phyloP scores from a whole-genome alignment of 2,888 invertebrate species.

The Sarcophaga subvicina region DNA sequence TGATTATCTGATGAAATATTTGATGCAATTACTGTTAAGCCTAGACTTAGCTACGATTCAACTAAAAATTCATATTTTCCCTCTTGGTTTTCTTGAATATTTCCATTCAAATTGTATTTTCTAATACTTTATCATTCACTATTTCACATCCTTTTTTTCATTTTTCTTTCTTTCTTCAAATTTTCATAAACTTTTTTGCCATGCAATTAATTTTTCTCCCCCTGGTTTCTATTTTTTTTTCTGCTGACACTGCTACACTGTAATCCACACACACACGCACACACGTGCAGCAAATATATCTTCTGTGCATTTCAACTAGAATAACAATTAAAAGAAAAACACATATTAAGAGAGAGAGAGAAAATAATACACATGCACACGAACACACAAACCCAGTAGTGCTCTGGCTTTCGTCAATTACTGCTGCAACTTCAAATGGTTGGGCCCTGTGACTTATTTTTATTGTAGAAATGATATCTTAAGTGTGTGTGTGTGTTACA shows the following conservation, averaged over 20 bases:
- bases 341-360: too few species aligned
- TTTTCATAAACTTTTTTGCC: background rate
- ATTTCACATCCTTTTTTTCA: background rate
- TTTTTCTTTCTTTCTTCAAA: background rate
- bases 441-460: too few species aligned
- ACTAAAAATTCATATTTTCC: background rate
- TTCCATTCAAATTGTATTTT: background rate
- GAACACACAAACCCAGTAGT: too few species aligned
- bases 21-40: too few species aligned
- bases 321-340: background rate
- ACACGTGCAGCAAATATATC: too few species aligned
- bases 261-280: background rate
- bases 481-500: conserved; percentile 4
- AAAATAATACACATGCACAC: too few species aligned
- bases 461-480: too few species aligned
- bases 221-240: background rate
- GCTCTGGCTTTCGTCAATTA: too few species aligned
- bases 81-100: background rate
- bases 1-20: too few species aligned
- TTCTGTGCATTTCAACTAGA: background rate
- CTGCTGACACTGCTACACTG: background rate
- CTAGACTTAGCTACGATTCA: too few species aligned
- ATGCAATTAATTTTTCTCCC: background rate
- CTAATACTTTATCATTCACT: background rate
- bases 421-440: background rate